Evolutionary conservation across 2,113 vertebrate species (phyloP).

Genomic region (Craseonycteris thonglongyai): DNA sequence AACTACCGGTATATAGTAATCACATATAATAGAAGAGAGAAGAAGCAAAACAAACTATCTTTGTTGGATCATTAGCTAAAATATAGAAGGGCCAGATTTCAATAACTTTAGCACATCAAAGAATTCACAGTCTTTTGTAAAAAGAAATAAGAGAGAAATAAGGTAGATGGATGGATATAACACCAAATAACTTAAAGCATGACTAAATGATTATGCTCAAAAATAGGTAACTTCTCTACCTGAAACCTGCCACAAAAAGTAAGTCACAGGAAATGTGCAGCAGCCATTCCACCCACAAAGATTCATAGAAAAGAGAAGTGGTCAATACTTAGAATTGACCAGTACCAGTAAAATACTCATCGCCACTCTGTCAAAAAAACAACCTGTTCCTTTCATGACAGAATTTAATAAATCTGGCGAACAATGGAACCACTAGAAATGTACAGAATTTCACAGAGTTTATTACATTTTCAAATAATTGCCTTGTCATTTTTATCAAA

Average conservation of each 20-base stretch:
- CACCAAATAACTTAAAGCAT: neutral
- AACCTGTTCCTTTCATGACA: neutral
- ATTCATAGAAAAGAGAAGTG: neutral
- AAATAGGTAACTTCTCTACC: neutral
- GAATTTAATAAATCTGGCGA: neutral
- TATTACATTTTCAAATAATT: slow-evolving; percentile 24
- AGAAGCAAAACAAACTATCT: neutral
- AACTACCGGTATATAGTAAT: neutral
- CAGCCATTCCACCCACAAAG: neutral
- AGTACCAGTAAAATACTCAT: neutral
- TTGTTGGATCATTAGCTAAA: neutral
- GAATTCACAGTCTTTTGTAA: neutral
- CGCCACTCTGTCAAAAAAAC: neutral
- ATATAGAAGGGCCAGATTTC: neutral
- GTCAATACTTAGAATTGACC: neutral
- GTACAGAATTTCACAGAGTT: neutral
- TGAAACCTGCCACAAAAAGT: neutral
- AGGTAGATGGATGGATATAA: neutral
- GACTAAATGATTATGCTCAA: neutral
- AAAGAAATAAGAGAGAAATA: neutral
- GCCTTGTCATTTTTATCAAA: neutral
- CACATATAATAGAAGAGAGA: neutral
- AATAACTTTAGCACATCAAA: neutral
- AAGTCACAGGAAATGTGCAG: neutral
- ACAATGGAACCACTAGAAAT: neutral